Conservation (phyloP, 2,113 vertebrate genomes). For the Platysternon megacephalum region DNA sequence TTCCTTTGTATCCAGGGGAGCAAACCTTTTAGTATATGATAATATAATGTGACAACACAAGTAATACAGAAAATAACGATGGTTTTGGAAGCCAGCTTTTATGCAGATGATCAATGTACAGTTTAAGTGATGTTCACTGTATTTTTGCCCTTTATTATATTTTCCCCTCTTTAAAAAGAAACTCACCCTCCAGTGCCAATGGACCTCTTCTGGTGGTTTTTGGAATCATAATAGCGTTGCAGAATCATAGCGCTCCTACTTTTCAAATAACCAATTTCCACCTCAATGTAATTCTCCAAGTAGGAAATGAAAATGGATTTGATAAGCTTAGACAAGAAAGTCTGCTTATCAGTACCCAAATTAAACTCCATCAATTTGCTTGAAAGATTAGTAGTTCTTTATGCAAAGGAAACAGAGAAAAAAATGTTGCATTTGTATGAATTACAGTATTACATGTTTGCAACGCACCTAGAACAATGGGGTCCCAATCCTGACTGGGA, state of each 20-base stretch:
- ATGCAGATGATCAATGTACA: not conserved
- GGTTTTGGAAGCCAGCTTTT: not conserved
- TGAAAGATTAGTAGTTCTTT: conserved; percentile 92
- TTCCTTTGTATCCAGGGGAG: conserved; percentile 49
- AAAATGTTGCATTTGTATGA: conserved; percentile 54
- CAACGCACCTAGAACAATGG: conserved; percentile 37
- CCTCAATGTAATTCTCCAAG: conserved; percentile 98
- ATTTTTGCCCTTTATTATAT: conserved; percentile 12
- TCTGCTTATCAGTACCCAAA: conserved; percentile 99
- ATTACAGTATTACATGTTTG: conserved; percentile 38
- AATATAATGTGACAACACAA: conserved; percentile 29
- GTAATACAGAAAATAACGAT: not conserved
- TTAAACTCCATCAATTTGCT: conserved; percentile 97
- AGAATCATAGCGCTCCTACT: conserved; percentile 93
- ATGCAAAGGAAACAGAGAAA: conserved; percentile 69
- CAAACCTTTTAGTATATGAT: conserved; percentile 16
- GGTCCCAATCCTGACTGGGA: conserved; percentile 20
- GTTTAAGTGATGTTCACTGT: not conserved
- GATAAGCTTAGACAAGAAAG: conserved; percentile 98
- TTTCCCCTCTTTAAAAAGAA: conserved; percentile 37
- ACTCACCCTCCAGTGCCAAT: conserved; percentile 94
- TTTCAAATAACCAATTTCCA: conserved; percentile 95
- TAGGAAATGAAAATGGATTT: conserved; percentile 98
- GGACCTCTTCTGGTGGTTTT: conserved; percentile 98
- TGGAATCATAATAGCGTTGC: conserved; percentile 97